Percentiles rank a stretch among this genome's conserved stretches.
Conservation (phyloP, 2,888 invertebrate species). For the Oegoconia quadripuncta region DNA sequence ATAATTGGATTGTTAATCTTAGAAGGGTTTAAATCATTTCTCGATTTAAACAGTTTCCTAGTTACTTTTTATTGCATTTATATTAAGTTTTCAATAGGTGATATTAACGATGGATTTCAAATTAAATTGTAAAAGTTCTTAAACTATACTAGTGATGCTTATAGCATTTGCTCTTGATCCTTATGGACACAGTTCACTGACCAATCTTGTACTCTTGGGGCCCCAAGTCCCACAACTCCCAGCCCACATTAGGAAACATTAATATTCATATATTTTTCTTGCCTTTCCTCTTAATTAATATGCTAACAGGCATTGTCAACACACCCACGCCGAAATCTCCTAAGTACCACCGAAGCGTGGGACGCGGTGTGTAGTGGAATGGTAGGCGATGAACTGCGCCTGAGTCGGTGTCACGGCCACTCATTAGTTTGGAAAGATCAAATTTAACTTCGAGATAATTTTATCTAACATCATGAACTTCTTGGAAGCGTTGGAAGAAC, state of each 20-base stretch:
- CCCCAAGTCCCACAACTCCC: background rate
- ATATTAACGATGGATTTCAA: too few relatives aligned
- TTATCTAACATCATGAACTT: slow-evolving; percentile 4
- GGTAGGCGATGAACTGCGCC: slow-evolving; percentile 54
- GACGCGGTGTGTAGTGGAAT: slow-evolving; percentile 41
- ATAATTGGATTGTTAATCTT: too few relatives aligned
- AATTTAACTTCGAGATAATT: slow-evolving; percentile 9
- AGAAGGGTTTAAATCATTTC: too few relatives aligned
- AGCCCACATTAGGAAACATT: slow-evolving; percentile 42
- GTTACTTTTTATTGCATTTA: too few relatives aligned
- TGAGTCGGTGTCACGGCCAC: slow-evolving; percentile 61
- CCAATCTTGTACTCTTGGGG: slow-evolving; percentile 2
- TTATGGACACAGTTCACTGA: slow-evolving; percentile 3
- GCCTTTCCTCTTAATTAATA: slow-evolving; percentile 76
- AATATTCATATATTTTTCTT: slow-evolving; percentile 65
- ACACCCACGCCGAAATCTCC: slow-evolving; percentile 57
- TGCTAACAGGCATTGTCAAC: slow-evolving; percentile 73
- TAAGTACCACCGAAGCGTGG: slow-evolving; percentile 44
- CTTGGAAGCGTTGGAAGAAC: background rate
- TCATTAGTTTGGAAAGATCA: slow-evolving; percentile 39
- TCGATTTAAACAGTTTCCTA: too few relatives aligned
- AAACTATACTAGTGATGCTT: too few relatives aligned
- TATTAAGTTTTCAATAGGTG: too few relatives aligned
- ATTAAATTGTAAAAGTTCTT: too few relatives aligned
- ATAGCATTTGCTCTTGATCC: background rate